Evolutionary conservation across 2,888 invertebrate species (phyloP), one percentile per base, ranked within the genome.

Genomic region (Polylopha cassiicola): DNA sequence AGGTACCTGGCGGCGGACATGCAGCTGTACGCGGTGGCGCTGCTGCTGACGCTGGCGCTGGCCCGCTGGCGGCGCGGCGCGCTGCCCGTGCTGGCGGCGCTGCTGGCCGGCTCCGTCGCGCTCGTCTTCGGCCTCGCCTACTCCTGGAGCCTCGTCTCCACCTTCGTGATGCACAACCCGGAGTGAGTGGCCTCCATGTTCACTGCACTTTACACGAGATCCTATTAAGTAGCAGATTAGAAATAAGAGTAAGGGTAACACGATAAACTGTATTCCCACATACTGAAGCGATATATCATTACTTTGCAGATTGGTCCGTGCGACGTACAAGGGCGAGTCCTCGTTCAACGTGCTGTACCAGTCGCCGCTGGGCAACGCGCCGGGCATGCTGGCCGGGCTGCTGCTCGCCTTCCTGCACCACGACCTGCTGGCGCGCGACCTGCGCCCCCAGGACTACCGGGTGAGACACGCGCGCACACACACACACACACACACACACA

Each of bases 1-100:
- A 82, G 82, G 82, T 85, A 84, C 60, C 59, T 85, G 21, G 84
- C 84, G 2, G 84, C 82, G 0, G 84, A 85, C 60, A 80, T 79
- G 71, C 84, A 85, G 61, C 69, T 85, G 39, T 84, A 85, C 66
- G 72, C 70, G 1, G 39, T 48, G 7, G 54, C 70, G 3, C 55
- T 81, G 47, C 48, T 52, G 10, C 65, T 82, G 46, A 76, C 75
- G 41, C 64, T 82, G 48, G 49, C 49, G 27, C 55, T 82, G 50
- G 48, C 55, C 51, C 72, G 73, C 21, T 50, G 56, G 49, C 61
- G 70, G 7, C 64, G 70, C 26, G 63, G 58, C 17, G 78, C 77
- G 4, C 43, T 74, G 36, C 44, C 37, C 3, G 47, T 58, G 26
- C 62, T 80, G 34, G 34, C 37, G 2, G 60, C 54, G 15, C 50